Conservation (phyloP, 2,888 invertebrate species). For the Spicauda simplicius region DNA sequence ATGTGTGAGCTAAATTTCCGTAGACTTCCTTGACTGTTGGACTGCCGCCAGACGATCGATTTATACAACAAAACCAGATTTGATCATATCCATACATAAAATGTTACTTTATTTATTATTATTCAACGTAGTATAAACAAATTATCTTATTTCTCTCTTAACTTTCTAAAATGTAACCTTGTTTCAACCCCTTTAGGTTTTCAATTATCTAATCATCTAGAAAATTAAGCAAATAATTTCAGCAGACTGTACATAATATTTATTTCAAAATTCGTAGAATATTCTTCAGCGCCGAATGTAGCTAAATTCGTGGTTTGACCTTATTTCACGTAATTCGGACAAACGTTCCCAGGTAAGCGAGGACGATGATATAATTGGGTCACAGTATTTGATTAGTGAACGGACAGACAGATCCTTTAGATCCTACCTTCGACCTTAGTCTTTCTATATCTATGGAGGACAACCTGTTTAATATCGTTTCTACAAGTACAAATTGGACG, state of each 20-base stretch:
- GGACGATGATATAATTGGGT: constrained; percentile 23
- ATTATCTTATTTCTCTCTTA: no score
- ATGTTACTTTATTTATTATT: no score
- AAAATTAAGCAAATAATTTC: no score
- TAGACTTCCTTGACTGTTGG: no score
- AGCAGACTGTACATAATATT: not conserved
- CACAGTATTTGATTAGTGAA: constrained; percentile 30
- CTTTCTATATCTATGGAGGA: not conserved
- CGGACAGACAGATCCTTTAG: constrained; percentile 25
- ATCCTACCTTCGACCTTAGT: constrained; percentile 4
- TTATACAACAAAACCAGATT: no score
- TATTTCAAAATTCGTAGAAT: constrained; percentile 1
- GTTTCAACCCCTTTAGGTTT: no score
- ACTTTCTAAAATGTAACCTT: no score
- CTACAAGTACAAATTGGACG: not conserved
- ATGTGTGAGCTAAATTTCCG: no score
- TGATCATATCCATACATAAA: no score
- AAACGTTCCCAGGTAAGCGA: constrained; percentile 16
- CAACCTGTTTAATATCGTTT: not conserved
- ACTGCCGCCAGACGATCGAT: no score
- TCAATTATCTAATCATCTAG: no score
- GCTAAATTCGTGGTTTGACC: constrained; percentile 29
- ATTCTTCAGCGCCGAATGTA: not conserved
- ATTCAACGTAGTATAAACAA: no score
- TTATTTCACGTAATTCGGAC: constrained; percentile 16